Percentiles rank a stretch among this genome's conserved stretches.
Evolutionary conservation across 2,888 invertebrate species (phyloP).

Genomic region (Uloborus plumipes): DNA sequence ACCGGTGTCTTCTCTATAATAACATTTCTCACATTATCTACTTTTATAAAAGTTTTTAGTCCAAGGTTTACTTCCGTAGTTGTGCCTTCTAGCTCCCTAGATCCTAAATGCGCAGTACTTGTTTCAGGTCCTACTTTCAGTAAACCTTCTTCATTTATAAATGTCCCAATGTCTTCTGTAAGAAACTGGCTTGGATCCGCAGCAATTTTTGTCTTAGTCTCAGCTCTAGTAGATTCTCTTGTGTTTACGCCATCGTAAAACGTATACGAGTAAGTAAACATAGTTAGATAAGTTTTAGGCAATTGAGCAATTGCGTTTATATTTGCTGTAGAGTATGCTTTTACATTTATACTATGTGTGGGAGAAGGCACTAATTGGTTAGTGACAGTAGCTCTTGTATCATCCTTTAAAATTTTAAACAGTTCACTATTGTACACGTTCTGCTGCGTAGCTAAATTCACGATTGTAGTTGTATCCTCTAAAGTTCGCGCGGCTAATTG

Average conservation of each 20-base stretch:
- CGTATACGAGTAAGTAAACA: slow-evolving; percentile 67
- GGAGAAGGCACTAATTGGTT: background rate
- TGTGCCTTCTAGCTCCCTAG: slow-evolving; percentile 64
- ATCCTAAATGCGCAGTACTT: slow-evolving; percentile 65
- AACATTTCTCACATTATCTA: slow-evolving; percentile 65
- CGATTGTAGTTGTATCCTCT: slow-evolving; percentile 65
- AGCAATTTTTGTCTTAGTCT: slow-evolving; percentile 62
- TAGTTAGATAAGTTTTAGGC: slow-evolving; percentile 65
- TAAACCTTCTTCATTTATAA: slow-evolving; percentile 63
- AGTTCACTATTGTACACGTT: slow-evolving; percentile 65
- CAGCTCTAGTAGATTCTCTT: slow-evolving; percentile 65
- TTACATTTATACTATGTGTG: background rate
- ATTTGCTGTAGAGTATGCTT: slow-evolving; percentile 15
- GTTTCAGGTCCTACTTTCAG: slow-evolving; percentile 59
- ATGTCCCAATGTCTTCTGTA: slow-evolving; percentile 50
- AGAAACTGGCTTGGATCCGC: slow-evolving; percentile 49
- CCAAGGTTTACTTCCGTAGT: slow-evolving; percentile 67
- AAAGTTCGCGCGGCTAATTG: slow-evolving; percentile 58
- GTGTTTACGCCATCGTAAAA: slow-evolving; percentile 65
- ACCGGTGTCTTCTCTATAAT: slow-evolving; percentile 22
- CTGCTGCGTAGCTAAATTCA: slow-evolving; percentile 67
- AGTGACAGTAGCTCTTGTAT: background rate
- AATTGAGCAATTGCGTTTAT: slow-evolving; percentile 53
- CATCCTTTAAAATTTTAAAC: slow-evolving; percentile 36
- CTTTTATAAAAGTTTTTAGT: slow-evolving; percentile 64